Percentiles rank a stretch among this genome's conserved stretches.
Conservation (phyloP, 2,888 invertebrate species). For the Lycophotia porphyrea region DNA sequence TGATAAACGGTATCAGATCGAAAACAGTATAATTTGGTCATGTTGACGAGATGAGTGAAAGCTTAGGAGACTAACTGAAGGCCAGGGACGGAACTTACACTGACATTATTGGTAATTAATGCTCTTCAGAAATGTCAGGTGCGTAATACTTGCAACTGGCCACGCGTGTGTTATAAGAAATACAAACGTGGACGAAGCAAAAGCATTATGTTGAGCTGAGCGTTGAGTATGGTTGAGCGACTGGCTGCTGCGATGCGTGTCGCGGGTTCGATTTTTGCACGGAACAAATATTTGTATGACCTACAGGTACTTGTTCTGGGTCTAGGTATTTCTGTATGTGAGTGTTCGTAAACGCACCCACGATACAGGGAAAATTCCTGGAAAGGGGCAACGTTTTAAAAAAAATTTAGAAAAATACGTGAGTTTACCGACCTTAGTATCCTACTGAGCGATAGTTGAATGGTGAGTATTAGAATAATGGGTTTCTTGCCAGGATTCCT, state of each 20-base stretch:
- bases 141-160: neutral
- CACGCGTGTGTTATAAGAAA: neutral
- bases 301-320: too few species aligned
- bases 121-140: neutral
- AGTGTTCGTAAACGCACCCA: too few species aligned
- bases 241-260: too few species aligned
- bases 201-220: neutral
- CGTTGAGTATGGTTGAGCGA: too few species aligned
- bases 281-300: too few species aligned
- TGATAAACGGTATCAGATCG: neutral
- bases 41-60: neutral
- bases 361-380: too few species aligned
- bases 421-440: neutral
- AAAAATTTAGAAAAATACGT: neutral
- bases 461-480: neutral
- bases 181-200: neutral
- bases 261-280: too few species aligned
- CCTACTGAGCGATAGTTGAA: neutral
- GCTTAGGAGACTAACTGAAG: neutral
- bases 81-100: neutral
- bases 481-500: neutral
- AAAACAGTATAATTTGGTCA: neutral
- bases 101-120: neutral
- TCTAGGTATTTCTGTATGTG: too few species aligned
- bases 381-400: too few species aligned